Evolutionary conservation across 2,113 vertebrate species (phyloP).

Genomic region (Bos taurus): DNA sequence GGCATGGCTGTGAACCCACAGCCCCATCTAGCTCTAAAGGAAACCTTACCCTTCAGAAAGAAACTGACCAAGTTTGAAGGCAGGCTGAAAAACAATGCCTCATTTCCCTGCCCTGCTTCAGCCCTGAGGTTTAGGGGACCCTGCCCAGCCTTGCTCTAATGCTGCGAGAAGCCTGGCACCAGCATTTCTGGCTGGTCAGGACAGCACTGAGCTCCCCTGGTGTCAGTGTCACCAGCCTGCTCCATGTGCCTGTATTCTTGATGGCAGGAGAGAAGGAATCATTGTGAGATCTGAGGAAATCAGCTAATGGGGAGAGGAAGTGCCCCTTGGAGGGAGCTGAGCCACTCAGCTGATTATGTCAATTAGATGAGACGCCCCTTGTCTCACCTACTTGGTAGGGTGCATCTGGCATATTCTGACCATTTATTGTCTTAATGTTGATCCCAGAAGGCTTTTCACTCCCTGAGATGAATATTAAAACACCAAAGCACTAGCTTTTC

Average conservation of each 20-base stretch:
- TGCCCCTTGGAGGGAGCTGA: not conserved
- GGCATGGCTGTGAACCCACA: not conserved
- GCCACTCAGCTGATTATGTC: not conserved
- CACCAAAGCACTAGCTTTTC: not conserved
- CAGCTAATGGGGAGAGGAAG: not conserved
- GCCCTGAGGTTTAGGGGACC: not conserved
- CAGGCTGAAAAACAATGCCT: not conserved
- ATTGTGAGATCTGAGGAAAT: not conserved
- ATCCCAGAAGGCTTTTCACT: not conserved
- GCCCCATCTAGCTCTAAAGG: not conserved
- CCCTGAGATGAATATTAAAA: not conserved
- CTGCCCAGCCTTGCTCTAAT: not conserved
- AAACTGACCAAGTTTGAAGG: not conserved
- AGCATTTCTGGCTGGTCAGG: not conserved
- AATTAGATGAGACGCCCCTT: not conserved
- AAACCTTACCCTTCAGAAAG: conserved; percentile 13
- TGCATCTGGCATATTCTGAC: not conserved
- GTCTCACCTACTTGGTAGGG: not conserved
- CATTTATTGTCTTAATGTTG: not conserved
- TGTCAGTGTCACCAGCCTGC: not conserved
- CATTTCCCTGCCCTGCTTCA: not conserved
- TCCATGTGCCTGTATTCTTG: not conserved
- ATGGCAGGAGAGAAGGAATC: not conserved
- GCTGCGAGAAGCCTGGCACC: not conserved
- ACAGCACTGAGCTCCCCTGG: not conserved